These are phyloP conservation scores for Tragelaphus imberbis DNA, from an alignment of 2,113 vertebrate species.

Conservation along the genomic window DNA sequence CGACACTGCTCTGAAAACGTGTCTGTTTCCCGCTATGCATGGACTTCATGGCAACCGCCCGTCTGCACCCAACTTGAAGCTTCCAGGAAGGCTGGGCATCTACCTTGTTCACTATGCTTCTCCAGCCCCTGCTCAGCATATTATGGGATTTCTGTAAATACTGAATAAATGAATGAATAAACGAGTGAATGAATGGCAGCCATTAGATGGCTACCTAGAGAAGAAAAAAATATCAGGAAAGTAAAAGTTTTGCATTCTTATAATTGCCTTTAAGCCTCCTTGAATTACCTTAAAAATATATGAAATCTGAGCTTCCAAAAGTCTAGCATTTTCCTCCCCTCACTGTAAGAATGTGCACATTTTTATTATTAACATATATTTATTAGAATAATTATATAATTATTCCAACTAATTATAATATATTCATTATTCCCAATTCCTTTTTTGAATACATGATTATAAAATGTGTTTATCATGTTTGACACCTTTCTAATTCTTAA, in stretches of 20 bases:
- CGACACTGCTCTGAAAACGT: no score
- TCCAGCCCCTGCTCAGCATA: neutral
- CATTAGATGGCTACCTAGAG: neutral
- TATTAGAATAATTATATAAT: neutral
- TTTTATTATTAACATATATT: neutral
- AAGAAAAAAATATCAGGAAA: neutral
- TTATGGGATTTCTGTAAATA: neutral
- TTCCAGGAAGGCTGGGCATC: neutral
- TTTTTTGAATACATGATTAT: neutral
- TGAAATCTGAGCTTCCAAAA: neutral
- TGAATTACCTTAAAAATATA: neutral
- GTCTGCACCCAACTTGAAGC: rapidly evolving
- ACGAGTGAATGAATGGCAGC: neutral
- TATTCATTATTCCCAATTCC: neutral
- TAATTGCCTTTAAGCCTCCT: neutral
- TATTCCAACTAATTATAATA: neutral
- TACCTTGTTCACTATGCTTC: neutral
- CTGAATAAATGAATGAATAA: neutral
- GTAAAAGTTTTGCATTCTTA: neutral
- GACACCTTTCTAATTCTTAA: conserved; percentile 20
- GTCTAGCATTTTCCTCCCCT: neutral
- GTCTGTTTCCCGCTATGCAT: rapidly evolving
- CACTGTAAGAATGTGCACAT: neutral
- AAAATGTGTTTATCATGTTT: neutral
- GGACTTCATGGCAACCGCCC: rapidly evolving